Percentiles rank a stretch among this genome's conserved stretches.
Evolutionary conservation across 2,113 vertebrate species (phyloP).

Genomic region (Alligator mississippiensis): DNA sequence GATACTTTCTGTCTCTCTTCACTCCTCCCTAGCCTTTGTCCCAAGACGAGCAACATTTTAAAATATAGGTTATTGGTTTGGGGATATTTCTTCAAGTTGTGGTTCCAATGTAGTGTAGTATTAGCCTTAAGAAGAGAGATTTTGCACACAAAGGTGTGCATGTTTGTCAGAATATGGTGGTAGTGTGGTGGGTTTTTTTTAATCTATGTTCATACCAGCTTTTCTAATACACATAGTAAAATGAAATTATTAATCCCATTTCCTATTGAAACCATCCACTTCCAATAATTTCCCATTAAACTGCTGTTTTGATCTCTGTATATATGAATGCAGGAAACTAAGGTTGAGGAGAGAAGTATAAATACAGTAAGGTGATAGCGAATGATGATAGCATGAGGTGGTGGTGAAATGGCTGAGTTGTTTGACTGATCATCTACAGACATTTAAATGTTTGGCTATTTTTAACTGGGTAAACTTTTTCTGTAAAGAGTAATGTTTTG

Average conservation of each 20-base stretch:
- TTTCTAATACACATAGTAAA: background rate
- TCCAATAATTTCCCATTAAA: background rate
- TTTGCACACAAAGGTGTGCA: fast-evolving
- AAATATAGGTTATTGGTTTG: background rate
- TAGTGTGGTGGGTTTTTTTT: background rate
- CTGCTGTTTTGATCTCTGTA: background rate
- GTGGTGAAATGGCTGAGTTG: background rate
- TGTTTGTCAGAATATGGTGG: background rate
- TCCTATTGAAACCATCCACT: background rate
- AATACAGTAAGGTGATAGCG: background rate
- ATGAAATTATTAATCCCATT: background rate
- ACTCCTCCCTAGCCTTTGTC: background rate
- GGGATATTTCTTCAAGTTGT: background rate
- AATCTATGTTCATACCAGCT: conserved; percentile 22
- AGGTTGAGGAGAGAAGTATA: background rate
- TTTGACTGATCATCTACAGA: background rate
- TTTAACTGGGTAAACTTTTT: background rate
- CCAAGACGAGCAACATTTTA: background rate
- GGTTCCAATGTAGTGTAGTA: background rate
- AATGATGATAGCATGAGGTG: background rate
- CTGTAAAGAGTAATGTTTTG: background rate
- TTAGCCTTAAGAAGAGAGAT: background rate
- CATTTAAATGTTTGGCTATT: background rate
- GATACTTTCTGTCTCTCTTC: background rate
- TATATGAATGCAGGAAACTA: background rate